Percentiles rank a stretch among this genome's conserved stretches.
phyloP scores from a whole-genome alignment of 2,888 invertebrate species.

The Amphipoea oculea region DNA sequence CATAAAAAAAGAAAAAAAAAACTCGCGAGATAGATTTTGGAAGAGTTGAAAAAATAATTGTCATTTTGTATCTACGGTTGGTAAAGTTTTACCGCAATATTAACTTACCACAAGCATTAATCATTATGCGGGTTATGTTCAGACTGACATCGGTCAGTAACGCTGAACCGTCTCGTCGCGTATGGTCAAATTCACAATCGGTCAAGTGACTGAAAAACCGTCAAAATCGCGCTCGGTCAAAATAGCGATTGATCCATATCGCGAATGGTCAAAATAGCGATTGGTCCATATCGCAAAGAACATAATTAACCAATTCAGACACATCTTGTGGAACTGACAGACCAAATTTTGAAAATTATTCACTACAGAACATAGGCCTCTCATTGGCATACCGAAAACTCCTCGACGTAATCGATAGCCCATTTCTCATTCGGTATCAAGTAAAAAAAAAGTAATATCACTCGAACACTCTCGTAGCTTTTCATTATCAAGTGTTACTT shows the following conservation, averaged over 20 bases:
- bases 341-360: neutral
- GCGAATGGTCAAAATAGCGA: too few relatives aligned
- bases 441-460: conserved; percentile 53
- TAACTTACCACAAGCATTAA: too few relatives aligned
- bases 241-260: too few relatives aligned
- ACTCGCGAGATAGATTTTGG: neutral
- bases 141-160: too few relatives aligned
- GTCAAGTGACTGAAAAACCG: too few relatives aligned
- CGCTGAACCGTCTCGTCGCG: too few relatives aligned
- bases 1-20: neutral
- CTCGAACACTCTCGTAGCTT: conserved; percentile 21
- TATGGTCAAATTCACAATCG: too few relatives aligned
- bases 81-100: too few relatives aligned
- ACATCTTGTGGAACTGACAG: neutral
- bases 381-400: neutral
- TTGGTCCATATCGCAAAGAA: too few relatives aligned
- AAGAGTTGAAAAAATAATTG: neutral
- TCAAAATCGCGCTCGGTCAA: too few relatives aligned
- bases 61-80: neutral
- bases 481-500: conserved; percentile 58
- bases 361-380: neutral
- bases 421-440: conserved; percentile 34
- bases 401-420: conserved; percentile 1
- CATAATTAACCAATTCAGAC: too few relatives aligned
- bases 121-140: too few relatives aligned